Evolutionary conservation across 2,888 invertebrate species (phyloP).

Genomic region (Alloscopus bannaensis): DNA sequence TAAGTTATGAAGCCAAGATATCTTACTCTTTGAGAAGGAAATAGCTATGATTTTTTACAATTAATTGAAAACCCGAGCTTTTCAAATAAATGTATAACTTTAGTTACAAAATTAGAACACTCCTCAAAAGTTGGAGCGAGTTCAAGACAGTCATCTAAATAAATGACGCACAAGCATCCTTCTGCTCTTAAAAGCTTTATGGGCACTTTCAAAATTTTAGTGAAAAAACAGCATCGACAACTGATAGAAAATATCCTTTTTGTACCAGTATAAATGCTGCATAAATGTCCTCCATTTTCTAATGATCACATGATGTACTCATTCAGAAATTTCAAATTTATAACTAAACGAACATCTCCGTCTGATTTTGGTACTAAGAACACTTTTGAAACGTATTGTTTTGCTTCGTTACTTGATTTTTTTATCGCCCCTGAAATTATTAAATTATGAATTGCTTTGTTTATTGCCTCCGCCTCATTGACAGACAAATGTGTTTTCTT

Average conservation of each 20-base stretch:
- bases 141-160: conserved; percentile 10
- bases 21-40: neutral
- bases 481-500: neutral
- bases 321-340: conserved; percentile 17
- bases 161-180: neutral
- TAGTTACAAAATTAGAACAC: neutral
- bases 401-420: neutral
- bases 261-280: neutral
- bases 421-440: conserved; percentile 9
- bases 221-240: neutral
- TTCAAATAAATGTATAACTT: neutral
- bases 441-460: neutral
- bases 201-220: neutral
- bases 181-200: neutral
- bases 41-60: neutral
- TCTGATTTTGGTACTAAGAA: conserved; percentile 11
- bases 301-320: neutral
- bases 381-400: conserved; percentile 7
- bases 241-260: neutral
- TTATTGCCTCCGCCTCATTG: neutral
- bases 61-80: neutral
- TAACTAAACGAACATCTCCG: neutral
- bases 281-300: conserved; percentile 6
- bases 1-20: conserved; percentile 18
- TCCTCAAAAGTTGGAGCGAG: neutral